Conservation (phyloP, 1,140 invertebrate genomes). For the Brachionus plicatilis region DNA sequence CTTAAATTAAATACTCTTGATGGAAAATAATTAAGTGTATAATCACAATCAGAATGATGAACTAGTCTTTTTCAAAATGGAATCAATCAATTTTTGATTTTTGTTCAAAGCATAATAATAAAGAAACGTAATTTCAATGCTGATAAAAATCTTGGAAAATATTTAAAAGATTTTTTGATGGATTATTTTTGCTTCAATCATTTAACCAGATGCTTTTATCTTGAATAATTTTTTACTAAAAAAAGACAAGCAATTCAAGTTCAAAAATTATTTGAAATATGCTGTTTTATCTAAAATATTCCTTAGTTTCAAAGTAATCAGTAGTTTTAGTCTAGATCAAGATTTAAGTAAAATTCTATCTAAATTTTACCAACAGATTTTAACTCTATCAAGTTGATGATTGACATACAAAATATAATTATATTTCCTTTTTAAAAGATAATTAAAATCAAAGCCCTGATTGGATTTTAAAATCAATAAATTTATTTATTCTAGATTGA, state of each 20-base stretch:
- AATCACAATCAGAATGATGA: not conserved
- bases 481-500: too few species aligned
- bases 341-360: not conserved
- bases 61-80: not conserved
- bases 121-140: not conserved
- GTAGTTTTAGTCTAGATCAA: not conserved
- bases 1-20: not conserved
- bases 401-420: too few species aligned
- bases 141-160: not conserved
- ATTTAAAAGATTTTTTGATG: not conserved
- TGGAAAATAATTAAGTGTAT: not conserved
- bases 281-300: not conserved
- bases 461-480: too few species aligned
- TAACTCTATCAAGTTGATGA: too few species aligned
- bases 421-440: too few species aligned
- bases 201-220: not conserved
- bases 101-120: not conserved
- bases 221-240: not conserved
- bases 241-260: not conserved
- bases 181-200: slow-evolving; percentile 1
- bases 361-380: too few species aligned
- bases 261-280: not conserved
- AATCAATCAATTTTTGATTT: not conserved
- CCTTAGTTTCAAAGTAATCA: not conserved
- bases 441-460: too few species aligned